phyloP scores from a whole-genome alignment of 2,797 vertebrate genomes.

The Cyprinella venusta region DNA sequence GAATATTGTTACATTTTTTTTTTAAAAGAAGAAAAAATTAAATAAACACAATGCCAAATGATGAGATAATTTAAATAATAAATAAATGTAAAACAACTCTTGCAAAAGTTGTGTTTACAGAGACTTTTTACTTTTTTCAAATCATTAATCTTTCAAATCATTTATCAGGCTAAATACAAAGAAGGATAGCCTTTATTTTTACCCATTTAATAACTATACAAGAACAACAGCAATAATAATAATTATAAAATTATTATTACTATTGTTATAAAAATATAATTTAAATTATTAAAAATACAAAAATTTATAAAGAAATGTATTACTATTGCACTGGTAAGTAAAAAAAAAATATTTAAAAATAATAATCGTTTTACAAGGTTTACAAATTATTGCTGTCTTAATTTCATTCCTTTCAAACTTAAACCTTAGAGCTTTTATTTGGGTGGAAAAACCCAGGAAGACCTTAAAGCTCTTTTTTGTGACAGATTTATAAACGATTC shows the following conservation, averaged over 20 bases:
- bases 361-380: not conserved
- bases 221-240: not conserved
- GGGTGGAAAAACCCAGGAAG: not conserved
- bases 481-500: not conserved
- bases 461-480: not conserved
- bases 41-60: not conserved
- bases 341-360: not conserved
- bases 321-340: not conserved
- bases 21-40: accelerated
- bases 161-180: not conserved
- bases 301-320: not conserved
- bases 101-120: no score
- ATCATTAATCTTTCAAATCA: no score
- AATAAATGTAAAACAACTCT: not conserved
- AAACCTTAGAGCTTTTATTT: not conserved
- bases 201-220: not conserved
- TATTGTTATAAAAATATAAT: not conserved
- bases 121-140: no score
- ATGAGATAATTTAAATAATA: not conserved
- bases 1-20: not conserved
- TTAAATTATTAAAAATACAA: not conserved
- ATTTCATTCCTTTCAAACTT: no score
- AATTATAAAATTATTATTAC: not conserved
- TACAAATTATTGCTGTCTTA: not conserved
- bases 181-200: not conserved